These are phyloP conservation scores for Eueremaeus valkanovi DNA, from an alignment of 2,888 invertebrate genomes.

Conservation along the genomic window DNA sequence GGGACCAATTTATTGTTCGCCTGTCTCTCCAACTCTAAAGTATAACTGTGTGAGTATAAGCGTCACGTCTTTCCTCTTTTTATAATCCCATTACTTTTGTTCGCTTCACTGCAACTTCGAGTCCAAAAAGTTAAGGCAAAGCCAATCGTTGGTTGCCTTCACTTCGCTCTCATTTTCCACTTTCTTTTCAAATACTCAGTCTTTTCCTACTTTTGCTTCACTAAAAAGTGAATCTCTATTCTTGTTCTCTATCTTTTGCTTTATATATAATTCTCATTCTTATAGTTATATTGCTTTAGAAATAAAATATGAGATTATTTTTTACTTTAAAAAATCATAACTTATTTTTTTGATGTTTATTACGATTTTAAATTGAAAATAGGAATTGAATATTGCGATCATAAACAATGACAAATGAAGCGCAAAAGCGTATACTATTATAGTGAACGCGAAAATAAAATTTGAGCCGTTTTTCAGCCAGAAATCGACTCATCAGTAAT, in stretches of 20 bases:
- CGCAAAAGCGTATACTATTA: background rate
- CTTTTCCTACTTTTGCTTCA: too few species aligned
- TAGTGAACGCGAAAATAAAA: background rate
- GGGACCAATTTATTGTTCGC: slow-evolving; percentile 29
- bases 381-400: background rate
- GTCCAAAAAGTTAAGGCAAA: slow-evolving; percentile 25
- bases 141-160: background rate
- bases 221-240: background rate
- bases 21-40: slow-evolving; percentile 6
- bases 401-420: slow-evolving; percentile 26
- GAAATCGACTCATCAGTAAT: background rate
- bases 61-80: slow-evolving; percentile 18
- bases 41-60: background rate
- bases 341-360: slow-evolving; percentile 27
- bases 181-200: background rate
- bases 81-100: slow-evolving; percentile 35
- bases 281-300: too few species aligned
- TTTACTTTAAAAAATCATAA: slow-evolving; percentile 3
- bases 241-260: background rate
- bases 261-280: background rate
- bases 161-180: background rate
- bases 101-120: slow-evolving; percentile 22
- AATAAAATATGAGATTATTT: slow-evolving; percentile 17
- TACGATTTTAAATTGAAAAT: background rate
- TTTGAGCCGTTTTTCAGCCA: background rate